These are phyloP conservation scores for Melipona bicolor DNA, from an alignment of 2,888 invertebrate genomes.

Conservation along the genomic window DNA sequence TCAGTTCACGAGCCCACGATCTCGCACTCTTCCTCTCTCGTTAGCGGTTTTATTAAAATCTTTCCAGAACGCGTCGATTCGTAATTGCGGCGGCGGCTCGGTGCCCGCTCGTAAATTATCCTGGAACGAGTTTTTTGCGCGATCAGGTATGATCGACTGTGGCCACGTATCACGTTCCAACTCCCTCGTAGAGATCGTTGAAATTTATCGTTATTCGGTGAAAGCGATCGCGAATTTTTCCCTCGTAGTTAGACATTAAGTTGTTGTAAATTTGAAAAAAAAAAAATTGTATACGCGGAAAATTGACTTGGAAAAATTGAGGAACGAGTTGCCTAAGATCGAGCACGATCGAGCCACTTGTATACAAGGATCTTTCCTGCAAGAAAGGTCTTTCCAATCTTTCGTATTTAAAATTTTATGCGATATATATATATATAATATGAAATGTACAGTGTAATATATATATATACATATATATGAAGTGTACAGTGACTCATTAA, in stretches of 20 bases:
- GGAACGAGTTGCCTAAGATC: too few species aligned
- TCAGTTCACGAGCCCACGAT: not conserved
- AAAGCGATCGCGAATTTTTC: constrained; percentile 29
- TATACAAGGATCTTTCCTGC: too few species aligned
- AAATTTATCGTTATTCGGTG: constrained; percentile 45
- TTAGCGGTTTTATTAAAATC: constrained; percentile 55
- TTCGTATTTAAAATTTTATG: too few species aligned
- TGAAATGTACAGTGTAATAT: too few species aligned
- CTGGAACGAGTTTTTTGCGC: constrained; percentile 38
- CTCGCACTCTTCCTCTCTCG: constrained; percentile 34
- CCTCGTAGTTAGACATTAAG: not conserved
- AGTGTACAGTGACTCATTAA: too few species aligned
- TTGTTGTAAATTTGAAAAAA: not conserved
- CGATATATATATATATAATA: too few species aligned
- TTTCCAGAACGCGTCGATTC: constrained; percentile 45
- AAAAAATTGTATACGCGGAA: not conserved
- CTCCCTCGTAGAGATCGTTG: constrained; percentile 11
- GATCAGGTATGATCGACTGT: constrained; percentile 37
- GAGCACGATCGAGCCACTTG: too few species aligned
- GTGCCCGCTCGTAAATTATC: constrained; percentile 46
- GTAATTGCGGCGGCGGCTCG: constrained; percentile 34
- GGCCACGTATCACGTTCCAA: constrained; percentile 7
- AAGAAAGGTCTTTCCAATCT: too few species aligned
- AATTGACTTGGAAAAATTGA: not conserved
- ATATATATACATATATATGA: too few species aligned